Evolutionary conservation across 1,140 invertebrate genomes (phyloP).

Genomic region (Plodia interpunctella): DNA sequence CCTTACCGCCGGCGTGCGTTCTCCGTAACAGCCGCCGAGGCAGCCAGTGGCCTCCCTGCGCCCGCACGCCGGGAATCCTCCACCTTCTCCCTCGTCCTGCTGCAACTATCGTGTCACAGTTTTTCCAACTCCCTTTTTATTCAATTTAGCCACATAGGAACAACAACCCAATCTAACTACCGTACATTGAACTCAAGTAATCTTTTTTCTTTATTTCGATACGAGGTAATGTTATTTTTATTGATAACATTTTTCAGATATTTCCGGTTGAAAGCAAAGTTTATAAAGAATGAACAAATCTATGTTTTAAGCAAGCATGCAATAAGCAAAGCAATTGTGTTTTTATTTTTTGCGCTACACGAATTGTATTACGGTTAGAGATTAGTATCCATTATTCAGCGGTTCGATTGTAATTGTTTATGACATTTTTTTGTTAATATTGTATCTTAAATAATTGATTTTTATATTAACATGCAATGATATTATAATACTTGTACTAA

Average conservation of each 20-base stretch:
- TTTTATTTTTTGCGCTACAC: background rate
- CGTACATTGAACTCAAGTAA: background rate
- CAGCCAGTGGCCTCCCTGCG: conserved; percentile 73
- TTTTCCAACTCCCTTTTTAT: conserved; percentile 24
- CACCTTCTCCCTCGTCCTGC: conserved; percentile 72
- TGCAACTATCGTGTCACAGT: conserved; percentile 61
- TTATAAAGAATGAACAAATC: background rate
- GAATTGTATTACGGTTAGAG: too few relatives aligned
- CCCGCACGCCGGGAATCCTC: conserved; percentile 73
- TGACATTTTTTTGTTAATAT: too few relatives aligned
- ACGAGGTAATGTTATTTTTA: too few relatives aligned
- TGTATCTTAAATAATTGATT: too few relatives aligned
- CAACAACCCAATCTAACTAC: background rate
- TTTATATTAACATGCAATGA: too few relatives aligned
- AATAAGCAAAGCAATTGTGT: conserved; percentile 28
- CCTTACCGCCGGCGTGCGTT: conserved; percentile 80
- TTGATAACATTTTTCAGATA: background rate
- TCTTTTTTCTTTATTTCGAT: conserved; percentile 12
- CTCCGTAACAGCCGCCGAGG: conserved; percentile 78
- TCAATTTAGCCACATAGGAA: background rate
- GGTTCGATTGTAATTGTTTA: background rate
- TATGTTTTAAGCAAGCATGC: conserved; percentile 24
- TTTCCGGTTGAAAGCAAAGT: background rate
- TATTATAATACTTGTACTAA: too few relatives aligned
- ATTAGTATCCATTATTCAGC: background rate